Base-by-base conservation (phyloP, 2,113 vertebrate genomes). In the Hyaena hyaena region DNA sequence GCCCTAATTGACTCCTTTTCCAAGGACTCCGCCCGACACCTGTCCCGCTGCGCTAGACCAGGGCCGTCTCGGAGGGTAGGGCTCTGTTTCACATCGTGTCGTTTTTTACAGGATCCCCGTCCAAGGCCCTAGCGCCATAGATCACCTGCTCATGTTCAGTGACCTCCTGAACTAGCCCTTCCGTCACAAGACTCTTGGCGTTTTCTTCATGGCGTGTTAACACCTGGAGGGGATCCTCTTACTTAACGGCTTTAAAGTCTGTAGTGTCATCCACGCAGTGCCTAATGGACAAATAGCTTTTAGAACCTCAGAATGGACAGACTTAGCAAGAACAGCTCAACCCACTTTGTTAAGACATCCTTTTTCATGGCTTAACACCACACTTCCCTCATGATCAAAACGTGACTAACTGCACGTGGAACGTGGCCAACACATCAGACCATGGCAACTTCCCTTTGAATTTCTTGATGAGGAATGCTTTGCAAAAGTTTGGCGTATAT, bases 121-220 rank as follows among this genome's bases (percentile, higher is more conserved):
- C 95, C 98, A 87, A 84, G 97, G 98, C 97, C 96, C 97, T 98
- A 87, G 97, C n/a, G 97, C 98, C 97, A 87, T 98, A 98, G 97
- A 96, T 7, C 97, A 97, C 68, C 97, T 98, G 97, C 94, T 98
- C 94, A 93, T 95, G 97, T 93, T 98, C 98, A 97, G 94, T 97
- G 98, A 89, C 96, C 97, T 98, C 88, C 97, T 98, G 97, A 96
- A 53, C 97, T 98, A 98, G 97, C 87, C 69, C 80, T 95, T 94
- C n/a, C 65, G 0, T 35, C 88, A 15, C 83, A 6, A 73, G 95
- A 79, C 94, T 10, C 84, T 73, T 39, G 95, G 96, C 48, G 65
- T 8, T 86, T 21, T 93, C 97, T 90, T 92, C 97, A 2, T 35
- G 96, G 90, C 89, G 11, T 48, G 53, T 92, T 58, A 10, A 43